A percentile compares a stretch with the other conserved stretches of the same genome.
Conservation (phyloP, 2,797 vertebrate genomes). For the Channallabes apus region DNA sequence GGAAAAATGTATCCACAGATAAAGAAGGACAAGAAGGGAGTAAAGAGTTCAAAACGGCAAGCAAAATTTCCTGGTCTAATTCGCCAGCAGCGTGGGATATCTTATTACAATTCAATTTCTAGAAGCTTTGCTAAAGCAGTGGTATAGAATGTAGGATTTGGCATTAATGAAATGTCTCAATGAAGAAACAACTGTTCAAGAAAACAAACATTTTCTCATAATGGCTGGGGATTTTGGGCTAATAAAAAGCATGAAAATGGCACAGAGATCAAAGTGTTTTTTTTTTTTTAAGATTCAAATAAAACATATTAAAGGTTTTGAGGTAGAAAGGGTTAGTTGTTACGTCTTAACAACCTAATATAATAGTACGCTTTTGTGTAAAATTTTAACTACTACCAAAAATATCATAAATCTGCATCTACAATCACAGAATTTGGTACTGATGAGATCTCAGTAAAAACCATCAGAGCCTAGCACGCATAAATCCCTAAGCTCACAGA, state of each 20-base stretch:
- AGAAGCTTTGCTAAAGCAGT: slow-evolving; percentile 60
- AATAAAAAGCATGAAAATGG: neutral
- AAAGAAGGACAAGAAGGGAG: neutral
- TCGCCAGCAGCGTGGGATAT: slow-evolving; percentile 42
- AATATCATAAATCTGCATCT: slow-evolving; percentile 21
- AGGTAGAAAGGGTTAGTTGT: neutral
- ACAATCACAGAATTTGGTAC: slow-evolving; percentile 21
- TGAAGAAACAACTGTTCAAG: slow-evolving; percentile 31
- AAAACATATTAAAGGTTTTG: neutral
- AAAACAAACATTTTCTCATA: slow-evolving; percentile 25
- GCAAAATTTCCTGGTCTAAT: slow-evolving; percentile 51
- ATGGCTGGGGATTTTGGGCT: slow-evolving; percentile 10
- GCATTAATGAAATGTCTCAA: slow-evolving; percentile 60
- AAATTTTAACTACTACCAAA: neutral
- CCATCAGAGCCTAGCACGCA: slow-evolving; percentile 28
- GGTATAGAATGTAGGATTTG: slow-evolving; percentile 60
- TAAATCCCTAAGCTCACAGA: slow-evolving; percentile 49
- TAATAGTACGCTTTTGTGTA: too few relatives aligned
- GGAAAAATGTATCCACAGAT: neutral
- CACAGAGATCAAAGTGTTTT: neutral
- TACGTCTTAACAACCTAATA: neutral
- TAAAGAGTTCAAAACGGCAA: slow-evolving; percentile 19
- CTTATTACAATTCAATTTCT: slow-evolving; percentile 62
- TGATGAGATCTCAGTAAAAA: slow-evolving; percentile 38
- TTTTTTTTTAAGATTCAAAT: neutral